These are phyloP conservation scores for Poliocrania exsul DNA, from an alignment of 2,797 vertebrate genomes.

Conservation along the genomic window DNA sequence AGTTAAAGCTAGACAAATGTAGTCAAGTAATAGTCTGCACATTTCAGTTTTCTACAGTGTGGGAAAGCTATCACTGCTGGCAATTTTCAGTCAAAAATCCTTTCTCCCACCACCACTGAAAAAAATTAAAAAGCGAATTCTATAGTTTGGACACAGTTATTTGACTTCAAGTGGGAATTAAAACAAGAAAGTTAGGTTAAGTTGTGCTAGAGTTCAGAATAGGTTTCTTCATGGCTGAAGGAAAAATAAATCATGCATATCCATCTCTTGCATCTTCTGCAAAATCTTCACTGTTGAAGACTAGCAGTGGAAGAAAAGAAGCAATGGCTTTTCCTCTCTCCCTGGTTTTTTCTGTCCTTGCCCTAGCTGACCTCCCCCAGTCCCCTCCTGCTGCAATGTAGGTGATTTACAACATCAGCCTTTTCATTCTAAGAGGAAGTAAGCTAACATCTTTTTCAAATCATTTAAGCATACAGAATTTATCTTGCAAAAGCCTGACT, in stretches of 20 bases:
- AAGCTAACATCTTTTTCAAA: slow-evolving; percentile 63
- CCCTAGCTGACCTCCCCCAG: not conserved
- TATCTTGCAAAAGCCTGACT: slow-evolving; percentile 56
- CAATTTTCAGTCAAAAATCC: not conserved
- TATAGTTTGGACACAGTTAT: not conserved
- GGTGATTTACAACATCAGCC: slow-evolving; percentile 43
- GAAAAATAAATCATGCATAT: not conserved
- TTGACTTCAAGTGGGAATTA: not conserved
- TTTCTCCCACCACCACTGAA: not conserved
- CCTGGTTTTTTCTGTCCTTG: not conserved
- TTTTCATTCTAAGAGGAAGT: slow-evolving; percentile 58
- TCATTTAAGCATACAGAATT: slow-evolving; percentile 66
- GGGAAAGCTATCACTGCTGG: not conserved
- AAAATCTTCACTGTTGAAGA: not conserved
- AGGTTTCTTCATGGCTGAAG: not conserved
- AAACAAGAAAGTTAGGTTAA: not conserved
- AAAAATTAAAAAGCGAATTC: not conserved
- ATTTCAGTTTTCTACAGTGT: not conserved
- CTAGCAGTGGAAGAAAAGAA: not conserved
- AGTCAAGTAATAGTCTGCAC: not conserved
- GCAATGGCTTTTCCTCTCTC: not conserved
- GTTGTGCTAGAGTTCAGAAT: not conserved
- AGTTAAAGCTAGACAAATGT: not conserved
- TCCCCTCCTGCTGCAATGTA: slow-evolving; percentile 21
- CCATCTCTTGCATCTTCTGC: not conserved